Conservation (phyloP, 2,797 vertebrate species). For the Lophotriccus pileatus region DNA sequence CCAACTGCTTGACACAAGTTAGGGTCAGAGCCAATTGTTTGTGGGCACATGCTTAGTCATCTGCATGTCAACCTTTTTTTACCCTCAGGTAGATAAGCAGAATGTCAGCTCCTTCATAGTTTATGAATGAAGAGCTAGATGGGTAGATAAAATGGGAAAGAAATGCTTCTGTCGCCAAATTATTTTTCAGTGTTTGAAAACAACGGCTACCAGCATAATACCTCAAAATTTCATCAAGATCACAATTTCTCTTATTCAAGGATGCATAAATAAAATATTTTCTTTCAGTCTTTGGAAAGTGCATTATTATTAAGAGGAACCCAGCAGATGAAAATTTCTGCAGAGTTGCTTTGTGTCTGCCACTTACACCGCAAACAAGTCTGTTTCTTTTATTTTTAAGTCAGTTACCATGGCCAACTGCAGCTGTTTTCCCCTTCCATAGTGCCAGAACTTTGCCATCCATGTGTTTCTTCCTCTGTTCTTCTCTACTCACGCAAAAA, state of each 20-base stretch:
- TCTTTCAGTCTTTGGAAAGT: background rate
- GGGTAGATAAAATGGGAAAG: background rate
- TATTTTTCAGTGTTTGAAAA: background rate
- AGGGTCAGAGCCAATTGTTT: conserved; percentile 17
- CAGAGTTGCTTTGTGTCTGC: background rate
- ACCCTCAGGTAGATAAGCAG: background rate
- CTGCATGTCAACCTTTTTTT: background rate
- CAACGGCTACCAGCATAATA: background rate
- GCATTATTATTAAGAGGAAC: background rate
- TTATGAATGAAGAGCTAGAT: background rate
- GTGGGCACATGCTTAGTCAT: background rate
- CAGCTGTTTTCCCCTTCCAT: background rate
- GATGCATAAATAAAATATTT: background rate
- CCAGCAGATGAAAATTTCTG: background rate
- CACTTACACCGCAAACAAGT: background rate
- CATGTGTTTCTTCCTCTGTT: background rate
- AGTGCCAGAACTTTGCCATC: background rate
- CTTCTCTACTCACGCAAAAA: background rate
- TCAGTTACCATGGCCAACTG: background rate
- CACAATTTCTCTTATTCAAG: background rate
- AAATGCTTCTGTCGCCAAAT: background rate
- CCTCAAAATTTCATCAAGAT: background rate
- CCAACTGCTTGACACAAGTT: conserved; percentile 35
- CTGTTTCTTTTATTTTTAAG: background rate
- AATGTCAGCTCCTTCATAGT: background rate